Evolutionary conservation across 2,797 vertebrate genomes (phyloP).

Genomic region (Chaetophractus vellerosus): DNA sequence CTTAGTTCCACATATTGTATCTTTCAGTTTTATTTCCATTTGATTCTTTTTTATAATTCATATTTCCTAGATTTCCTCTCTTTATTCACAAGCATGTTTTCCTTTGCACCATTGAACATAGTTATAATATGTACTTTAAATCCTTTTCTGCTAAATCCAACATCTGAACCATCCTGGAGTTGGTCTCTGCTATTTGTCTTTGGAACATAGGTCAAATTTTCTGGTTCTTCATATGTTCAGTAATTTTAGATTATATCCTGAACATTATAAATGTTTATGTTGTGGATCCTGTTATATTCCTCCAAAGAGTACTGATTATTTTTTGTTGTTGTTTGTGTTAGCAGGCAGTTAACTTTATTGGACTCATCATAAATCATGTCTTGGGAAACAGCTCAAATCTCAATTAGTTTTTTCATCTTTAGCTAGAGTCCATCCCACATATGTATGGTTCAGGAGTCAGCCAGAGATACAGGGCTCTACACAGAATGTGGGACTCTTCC

Average conservation of each 20-base stretch:
- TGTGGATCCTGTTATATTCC: conserved; percentile 32
- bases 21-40: conserved; percentile 3
- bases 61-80: conserved; percentile 27
- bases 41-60: neutral
- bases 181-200: conserved; percentile 8
- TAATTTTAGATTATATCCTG: conserved; percentile 55
- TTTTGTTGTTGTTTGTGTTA: neutral
- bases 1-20: neutral
- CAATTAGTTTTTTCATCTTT: conserved; percentile 51
- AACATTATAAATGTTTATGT: conserved; percentile 32
- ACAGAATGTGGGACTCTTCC: neutral
- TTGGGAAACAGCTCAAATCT: conserved; percentile 43
- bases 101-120: conserved; percentile 24
- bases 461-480: neutral
- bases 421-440: neutral
- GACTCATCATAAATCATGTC: neutral
- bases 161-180: conserved; percentile 31
- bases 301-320: neutral
- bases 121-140: conserved; percentile 31
- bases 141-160: conserved; percentile 51
- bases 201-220: conserved; percentile 38
- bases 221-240: conserved; percentile 2
- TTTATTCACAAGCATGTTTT: conserved; percentile 51
- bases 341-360: conserved; percentile 41
- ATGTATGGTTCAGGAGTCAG: neutral